Evolutionary conservation across 2,113 vertebrate species (phyloP).

Genomic region (Vulpes lagopus): DNA sequence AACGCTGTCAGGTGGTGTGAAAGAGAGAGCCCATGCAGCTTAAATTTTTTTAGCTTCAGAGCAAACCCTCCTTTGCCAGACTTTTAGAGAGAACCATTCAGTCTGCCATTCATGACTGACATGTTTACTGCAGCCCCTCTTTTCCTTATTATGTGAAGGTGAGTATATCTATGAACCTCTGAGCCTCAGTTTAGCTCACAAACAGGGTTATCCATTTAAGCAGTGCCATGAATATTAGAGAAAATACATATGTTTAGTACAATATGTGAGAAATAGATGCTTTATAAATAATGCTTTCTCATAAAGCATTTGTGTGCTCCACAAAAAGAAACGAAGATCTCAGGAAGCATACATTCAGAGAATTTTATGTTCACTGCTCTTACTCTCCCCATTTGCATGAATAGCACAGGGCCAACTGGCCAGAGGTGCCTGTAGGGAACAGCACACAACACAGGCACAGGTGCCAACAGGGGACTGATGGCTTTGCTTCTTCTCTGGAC

Average conservation of each 20-base stretch:
- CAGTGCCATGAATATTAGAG: not conserved
- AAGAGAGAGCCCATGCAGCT: fast-evolving
- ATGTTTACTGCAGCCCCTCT: fast-evolving
- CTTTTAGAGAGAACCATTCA: not conserved
- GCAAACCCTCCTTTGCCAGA: not conserved
- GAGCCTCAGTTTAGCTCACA: not conserved
- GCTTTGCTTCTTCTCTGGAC: not conserved
- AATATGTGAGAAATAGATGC: not conserved
- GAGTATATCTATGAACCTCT: not conserved
- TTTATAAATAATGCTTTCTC: not conserved
- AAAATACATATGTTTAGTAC: not conserved
- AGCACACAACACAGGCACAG: not conserved
- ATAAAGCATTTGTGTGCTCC: not conserved
- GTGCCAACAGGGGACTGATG: fast-evolving
- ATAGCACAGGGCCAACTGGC: fast-evolving
- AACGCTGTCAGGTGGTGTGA: not conserved
- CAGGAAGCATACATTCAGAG: not conserved
- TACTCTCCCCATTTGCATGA: not conserved
- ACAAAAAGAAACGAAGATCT: not conserved
- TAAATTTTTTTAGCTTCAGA: not conserved
- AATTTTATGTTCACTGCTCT: not conserved
- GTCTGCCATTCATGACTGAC: not conserved
- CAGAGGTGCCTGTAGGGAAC: no score
- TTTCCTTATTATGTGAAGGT: not conserved
- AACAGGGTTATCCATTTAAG: not conserved